Evolutionary conservation across 2,797 vertebrate species (phyloP), one percentile per base, ranked within the genome.

Genomic region (Sebastes vulpes): DNA sequence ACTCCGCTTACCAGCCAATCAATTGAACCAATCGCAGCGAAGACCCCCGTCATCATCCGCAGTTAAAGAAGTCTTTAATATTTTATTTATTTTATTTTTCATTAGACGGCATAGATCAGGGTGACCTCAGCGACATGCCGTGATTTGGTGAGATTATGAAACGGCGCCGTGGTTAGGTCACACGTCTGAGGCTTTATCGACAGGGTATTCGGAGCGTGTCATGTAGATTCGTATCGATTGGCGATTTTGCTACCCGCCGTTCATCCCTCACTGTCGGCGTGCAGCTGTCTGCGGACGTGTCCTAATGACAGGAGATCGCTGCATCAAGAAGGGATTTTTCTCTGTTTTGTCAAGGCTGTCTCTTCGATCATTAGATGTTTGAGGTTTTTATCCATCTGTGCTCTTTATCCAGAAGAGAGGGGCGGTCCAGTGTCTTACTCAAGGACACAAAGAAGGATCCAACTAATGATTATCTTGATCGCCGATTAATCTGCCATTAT

Each of bases 1-100:
- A n/a, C 83, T 84, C 21, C 42, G 52, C 70, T 89, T 67, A 87
- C 65, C 87, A 66, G 84, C 79, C 83, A 76, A 92, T 93, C 91
- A 91, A 87, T 93, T 79, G 38, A 75, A 60, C 84, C 92, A 85
- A 83, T 94, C 86, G 23, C 71, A 50, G 57, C 6, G 3, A 75
- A 29, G 75, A 52, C 42, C 63, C 25, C 50, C 68, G 11, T 29
- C 85, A 46, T 77, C 85, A 46, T 77, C 63, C 46, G 65, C 79
- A 57, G 29, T 59, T 82, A 82, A 56, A 71, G 42, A 71, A 68
- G 28, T 63, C 64, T 71, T 76, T 75, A 10, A 16, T 25, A 56
- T 65, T 53, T 66, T 38, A 38, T 48, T 57, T 9, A 57, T 61
- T 76, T 53, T 31, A 20, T 58, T 85, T 83, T 70, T 66, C 68